Evolutionary conservation across 2,888 invertebrate species (phyloP).

Genomic region (Cephus pulcher): DNA sequence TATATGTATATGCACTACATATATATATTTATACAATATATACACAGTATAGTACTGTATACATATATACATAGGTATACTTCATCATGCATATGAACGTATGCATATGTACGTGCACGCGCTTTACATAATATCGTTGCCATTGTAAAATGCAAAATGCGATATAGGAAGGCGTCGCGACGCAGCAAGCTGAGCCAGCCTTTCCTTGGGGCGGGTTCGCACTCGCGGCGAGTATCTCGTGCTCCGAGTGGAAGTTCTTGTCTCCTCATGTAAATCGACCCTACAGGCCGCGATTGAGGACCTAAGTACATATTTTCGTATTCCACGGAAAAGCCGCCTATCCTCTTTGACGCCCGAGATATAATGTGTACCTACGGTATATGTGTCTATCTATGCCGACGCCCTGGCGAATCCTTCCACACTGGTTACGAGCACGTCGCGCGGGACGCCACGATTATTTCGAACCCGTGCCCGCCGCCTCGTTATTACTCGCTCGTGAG

Average conservation of each 20-base stretch:
- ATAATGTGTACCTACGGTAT: background rate
- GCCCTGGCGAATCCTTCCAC: background rate
- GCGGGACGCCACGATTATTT: background rate
- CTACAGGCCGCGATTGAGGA: slow-evolving; percentile 41
- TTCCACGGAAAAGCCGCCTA: slow-evolving; percentile 17
- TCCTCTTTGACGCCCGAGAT: background rate
- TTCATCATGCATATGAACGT: slow-evolving; percentile 11
- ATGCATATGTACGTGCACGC: slow-evolving; percentile 34
- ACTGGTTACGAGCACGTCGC: background rate
- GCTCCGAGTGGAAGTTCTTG: slow-evolving; percentile 49
- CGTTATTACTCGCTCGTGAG: background rate
- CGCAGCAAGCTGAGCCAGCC: slow-evolving; percentile 52
- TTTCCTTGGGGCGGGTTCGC: slow-evolving; percentile 48
- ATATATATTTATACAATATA: background rate
- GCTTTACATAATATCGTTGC: slow-evolving; percentile 61
- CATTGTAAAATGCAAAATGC: slow-evolving; percentile 61
- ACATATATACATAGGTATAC: slow-evolving; percentile 10
- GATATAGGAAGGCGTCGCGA: slow-evolving; percentile 30
- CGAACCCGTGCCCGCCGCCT: background rate
- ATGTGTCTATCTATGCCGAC: background rate
- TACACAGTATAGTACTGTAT: slow-evolving; percentile 1
- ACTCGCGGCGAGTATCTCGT: slow-evolving; percentile 24
- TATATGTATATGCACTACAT: background rate
- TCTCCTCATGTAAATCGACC: slow-evolving; percentile 56
- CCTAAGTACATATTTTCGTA: slow-evolving; percentile 50